phyloP scores from a whole-genome alignment of 2,797 vertebrate species.

The Helarctos malayanus region DNA sequence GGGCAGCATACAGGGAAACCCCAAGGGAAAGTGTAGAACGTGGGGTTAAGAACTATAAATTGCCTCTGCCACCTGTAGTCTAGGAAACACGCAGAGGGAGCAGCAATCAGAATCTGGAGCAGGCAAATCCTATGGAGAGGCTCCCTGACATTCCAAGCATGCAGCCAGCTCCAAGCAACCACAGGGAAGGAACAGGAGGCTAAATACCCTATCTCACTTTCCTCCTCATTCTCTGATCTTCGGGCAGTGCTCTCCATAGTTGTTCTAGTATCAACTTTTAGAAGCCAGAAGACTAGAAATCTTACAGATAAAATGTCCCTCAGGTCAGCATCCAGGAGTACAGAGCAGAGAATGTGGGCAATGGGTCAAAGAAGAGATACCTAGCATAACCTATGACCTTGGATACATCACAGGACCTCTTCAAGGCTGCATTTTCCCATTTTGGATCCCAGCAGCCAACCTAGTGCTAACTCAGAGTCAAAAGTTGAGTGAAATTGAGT shows the following conservation, averaged over 20 bases:
- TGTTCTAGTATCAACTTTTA: background rate
- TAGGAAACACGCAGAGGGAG: background rate
- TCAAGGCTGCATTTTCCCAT: background rate
- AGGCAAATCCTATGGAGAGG: too few relatives aligned
- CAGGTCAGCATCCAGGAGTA: background rate
- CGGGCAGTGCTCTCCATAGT: background rate
- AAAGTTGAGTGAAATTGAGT: background rate
- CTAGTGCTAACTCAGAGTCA: background rate
- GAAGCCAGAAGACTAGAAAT: background rate
- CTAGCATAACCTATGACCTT: background rate
- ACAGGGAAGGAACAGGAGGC: background rate
- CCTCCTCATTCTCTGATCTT: background rate
- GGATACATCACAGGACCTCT: background rate
- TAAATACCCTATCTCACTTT: background rate
- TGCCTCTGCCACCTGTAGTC: background rate
- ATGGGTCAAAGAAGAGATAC: background rate
- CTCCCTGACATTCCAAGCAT: background rate
- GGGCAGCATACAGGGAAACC: background rate
- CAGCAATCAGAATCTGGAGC: background rate
- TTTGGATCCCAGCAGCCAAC: background rate
- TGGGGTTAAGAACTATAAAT: background rate
- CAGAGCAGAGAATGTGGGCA: background rate
- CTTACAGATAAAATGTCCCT: background rate
- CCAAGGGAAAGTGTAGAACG: background rate
- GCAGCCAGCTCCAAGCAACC: background rate